Conservation (phyloP, 2,888 invertebrate genomes). For the Philereme vetulata region DNA sequence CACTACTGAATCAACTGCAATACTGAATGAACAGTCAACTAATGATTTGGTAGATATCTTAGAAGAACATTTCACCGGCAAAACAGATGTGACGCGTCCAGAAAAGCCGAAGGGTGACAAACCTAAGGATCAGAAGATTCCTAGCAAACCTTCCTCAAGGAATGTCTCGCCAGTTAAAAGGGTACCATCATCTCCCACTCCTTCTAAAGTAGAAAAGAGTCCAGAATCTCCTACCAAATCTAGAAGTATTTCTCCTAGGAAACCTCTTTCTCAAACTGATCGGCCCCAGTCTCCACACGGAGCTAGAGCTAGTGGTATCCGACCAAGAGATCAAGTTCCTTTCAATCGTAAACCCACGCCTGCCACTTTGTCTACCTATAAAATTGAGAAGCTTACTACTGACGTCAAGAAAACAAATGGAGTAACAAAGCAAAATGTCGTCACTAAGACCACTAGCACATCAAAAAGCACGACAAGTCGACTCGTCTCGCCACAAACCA, state of each 20-base stretch:
- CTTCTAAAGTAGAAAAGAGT: conserved; percentile 49
- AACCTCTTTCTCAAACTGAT: conserved; percentile 55
- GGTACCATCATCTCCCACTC: conserved; percentile 39
- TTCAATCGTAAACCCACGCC: conserved; percentile 61
- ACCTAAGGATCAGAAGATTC: conserved; percentile 49
- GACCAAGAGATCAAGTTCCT: conserved; percentile 60
- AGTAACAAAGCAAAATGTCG: conserved; percentile 58
- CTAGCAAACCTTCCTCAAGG: conserved; percentile 58
- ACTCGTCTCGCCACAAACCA: conserved; percentile 43
- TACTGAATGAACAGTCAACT: conserved; percentile 28
- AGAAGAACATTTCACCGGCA: conserved; percentile 37
- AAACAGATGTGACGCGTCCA: conserved; percentile 31
- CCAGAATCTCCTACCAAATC: conserved; percentile 56
- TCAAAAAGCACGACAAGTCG: conserved; percentile 52
- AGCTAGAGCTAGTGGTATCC: conserved; percentile 59
- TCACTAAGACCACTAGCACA: conserved; percentile 48
- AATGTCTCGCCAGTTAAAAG: conserved; percentile 70
- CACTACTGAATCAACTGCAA: conserved; percentile 34
- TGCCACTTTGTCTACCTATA: conserved; percentile 53
- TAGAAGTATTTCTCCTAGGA: conserved; percentile 71
- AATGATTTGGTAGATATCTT: conserved; percentile 31
- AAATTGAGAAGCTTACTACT: conserved; percentile 55
- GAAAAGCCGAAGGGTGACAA: conserved; percentile 47
- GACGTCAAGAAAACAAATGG: conserved; percentile 61
- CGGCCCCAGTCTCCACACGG: conserved; percentile 69